These are phyloP conservation scores for Oxyura jamaicensis DNA, from an alignment of 2,113 vertebrate species.

Conservation along the genomic window DNA sequence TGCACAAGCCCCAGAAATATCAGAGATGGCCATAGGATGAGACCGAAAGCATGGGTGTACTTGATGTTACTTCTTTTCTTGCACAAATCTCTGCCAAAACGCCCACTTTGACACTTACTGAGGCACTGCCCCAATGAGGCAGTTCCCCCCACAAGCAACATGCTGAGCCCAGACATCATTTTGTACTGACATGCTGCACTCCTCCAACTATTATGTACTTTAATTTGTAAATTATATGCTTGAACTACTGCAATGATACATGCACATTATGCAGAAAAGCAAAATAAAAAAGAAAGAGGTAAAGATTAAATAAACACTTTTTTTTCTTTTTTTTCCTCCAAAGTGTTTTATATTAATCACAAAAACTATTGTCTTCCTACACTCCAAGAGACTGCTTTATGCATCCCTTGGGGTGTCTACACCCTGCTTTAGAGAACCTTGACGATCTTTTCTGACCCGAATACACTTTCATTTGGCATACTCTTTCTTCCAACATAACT, in stretches of 20 bases:
- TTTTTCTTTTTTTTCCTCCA: not conserved
- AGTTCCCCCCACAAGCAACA: rapidly evolving
- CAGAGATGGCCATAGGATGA: not conserved
- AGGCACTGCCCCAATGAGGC: not conserved
- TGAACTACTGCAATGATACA: not conserved
- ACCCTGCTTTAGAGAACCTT: not conserved
- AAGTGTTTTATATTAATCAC: not conserved
- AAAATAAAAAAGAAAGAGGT: not conserved
- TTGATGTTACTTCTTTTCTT: not conserved
- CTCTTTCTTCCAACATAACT: not conserved
- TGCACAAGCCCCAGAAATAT: not conserved
- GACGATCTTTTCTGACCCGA: not conserved
- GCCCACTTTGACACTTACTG: not conserved
- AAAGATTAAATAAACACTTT: not conserved
- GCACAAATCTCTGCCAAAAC: not conserved
- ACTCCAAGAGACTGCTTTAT: not conserved
- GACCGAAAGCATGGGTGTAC: not conserved
- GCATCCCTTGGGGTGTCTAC: rapidly evolving
- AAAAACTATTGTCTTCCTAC: not conserved
- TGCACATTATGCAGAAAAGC: not conserved
- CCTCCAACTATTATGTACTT: not conserved
- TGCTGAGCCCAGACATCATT: not conserved
- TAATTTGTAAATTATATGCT: not conserved
- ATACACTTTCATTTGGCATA: not conserved
- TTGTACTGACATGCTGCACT: not conserved